Evolutionary conservation across 2,888 invertebrate genomes (phyloP).

Genomic region (Papilio demoleus): DNA sequence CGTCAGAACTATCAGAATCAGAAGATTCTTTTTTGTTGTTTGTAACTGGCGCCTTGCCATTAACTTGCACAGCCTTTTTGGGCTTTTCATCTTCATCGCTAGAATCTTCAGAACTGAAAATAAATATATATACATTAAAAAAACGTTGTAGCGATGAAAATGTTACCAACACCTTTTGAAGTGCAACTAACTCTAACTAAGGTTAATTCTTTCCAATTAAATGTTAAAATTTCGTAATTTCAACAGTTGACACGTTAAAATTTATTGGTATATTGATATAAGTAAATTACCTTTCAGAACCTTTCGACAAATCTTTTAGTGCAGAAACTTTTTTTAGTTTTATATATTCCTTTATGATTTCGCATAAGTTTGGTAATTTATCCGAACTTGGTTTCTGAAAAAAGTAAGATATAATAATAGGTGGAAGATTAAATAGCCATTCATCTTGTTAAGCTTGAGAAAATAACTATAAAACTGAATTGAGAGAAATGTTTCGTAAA

Average conservation of each 20-base stretch:
- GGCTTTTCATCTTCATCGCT: conserved; percentile 61
- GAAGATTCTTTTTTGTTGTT: conserved; percentile 68
- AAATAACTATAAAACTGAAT: conserved; percentile 39
- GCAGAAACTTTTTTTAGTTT: conserved; percentile 58
- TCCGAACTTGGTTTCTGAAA: conserved; percentile 86
- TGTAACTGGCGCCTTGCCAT: conserved; percentile 61
- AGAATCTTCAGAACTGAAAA: conserved; percentile 57
- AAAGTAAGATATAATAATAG: conserved; percentile 36
- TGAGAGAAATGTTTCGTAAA: conserved; percentile 46
- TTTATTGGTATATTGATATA: too few species aligned
- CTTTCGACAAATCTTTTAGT: conserved; percentile 26
- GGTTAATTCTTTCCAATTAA: too few species aligned
- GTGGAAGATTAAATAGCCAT: background rate
- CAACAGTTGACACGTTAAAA: too few species aligned
- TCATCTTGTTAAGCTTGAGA: background rate
- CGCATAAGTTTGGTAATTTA: conserved; percentile 85
- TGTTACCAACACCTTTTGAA: too few species aligned
- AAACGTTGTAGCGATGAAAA: too few species aligned
- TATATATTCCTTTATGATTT: conserved; percentile 84
- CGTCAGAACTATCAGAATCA: conserved; percentile 72
- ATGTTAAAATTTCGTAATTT: too few species aligned
- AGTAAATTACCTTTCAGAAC: conserved; percentile 43
- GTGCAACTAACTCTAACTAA: too few species aligned
- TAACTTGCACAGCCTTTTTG: conserved; percentile 59
- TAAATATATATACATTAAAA: too few species aligned